Conservation (phyloP, 2,888 invertebrate genomes). For the Agrochola circellaris region DNA sequence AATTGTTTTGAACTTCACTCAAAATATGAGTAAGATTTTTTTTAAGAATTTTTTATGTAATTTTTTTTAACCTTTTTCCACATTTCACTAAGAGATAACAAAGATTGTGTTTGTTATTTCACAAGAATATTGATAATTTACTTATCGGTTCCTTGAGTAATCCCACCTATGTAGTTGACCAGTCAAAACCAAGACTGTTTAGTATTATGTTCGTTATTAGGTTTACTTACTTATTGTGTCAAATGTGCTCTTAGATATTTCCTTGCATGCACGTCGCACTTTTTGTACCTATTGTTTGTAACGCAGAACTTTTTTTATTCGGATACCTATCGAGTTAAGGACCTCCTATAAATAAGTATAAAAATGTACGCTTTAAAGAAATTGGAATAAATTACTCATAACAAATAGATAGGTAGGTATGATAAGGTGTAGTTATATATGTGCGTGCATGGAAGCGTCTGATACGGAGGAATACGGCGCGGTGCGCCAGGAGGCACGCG, state of each 20-base stretch:
- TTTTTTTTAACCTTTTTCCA: conserved; percentile 56
- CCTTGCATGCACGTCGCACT: conserved; percentile 84
- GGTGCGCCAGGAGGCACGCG: conserved; percentile 44
- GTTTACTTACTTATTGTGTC: conserved; percentile 83
- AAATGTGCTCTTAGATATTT: conserved; percentile 79
- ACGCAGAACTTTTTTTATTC: conserved; percentile 77
- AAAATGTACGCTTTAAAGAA: conserved; percentile 91
- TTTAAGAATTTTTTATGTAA: conserved; percentile 49
- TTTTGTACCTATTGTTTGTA: conserved; percentile 79
- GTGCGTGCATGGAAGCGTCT: conserved; percentile 81
- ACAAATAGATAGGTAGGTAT: conserved; percentile 89
- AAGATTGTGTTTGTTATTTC: conserved; percentile 54
- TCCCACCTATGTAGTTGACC: conserved; percentile 88
- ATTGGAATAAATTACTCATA: conserved; percentile 87
- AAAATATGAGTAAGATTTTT: conserved; percentile 38
- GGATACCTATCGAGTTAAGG: conserved; percentile 82
- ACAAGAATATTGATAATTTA: conserved; percentile 58
- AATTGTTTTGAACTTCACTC: conserved; percentile 75
- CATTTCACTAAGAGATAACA: conserved; percentile 47
- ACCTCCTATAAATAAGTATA: conserved; percentile 89
- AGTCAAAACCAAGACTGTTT: conserved; percentile 89
- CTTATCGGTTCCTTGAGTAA: conserved; percentile 81
- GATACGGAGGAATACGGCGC: conserved; percentile 58
- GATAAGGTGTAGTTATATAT: conserved; percentile 85
- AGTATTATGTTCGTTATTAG: conserved; percentile 86